Evolutionary conservation across 1,140 invertebrate species (phyloP), one percentile per base, ranked within the genome.

Genomic region (Cherax destructor): DNA sequence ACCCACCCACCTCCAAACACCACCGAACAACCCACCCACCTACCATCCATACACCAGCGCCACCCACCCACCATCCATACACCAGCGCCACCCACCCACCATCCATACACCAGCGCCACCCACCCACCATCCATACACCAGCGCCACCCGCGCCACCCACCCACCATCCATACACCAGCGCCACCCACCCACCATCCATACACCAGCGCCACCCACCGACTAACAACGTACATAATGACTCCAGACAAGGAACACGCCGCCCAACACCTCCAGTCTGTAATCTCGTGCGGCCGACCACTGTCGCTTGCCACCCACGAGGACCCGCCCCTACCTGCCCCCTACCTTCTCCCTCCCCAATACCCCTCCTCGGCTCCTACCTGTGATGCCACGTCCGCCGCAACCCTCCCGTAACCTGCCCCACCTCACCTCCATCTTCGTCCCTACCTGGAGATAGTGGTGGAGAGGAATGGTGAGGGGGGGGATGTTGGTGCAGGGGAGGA

Each of bases 181-280:
- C 65, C 13, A 13, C 16, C 61, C 13, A 13, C 69, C 24, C 52
- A 69, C n/a, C 83, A n/a, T n/a, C n/a, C 69, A 11, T 21, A 21
- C 69, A 72, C 4, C 69, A 50, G 52, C 80, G n/a, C 83, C 83
- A 85, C 83, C 83, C 52, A 69, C n/a, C 83, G 61, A 85, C 61
- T 85, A 85, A 85, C 83, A 47, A 85, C 83, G 41, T n/a, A 76
- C 61, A 65, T 85, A 85, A 85, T 85, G 83, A 85, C 69, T 85
- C 69, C 11, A 61, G 83, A 85, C 83, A 85, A 85, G 83, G 41
- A 85, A 85, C 83, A 85, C 41, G 83, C 41, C 61, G 83, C 52
- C 61, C 83, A 69, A 85, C 83, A 85, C 83, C 83, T 85, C 50
- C 47, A 30, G 41, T 61, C 61, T 85, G 69, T 85, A 85, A 85